These are phyloP conservation scores for Phylloscopus trochilus DNA, from an alignment of 2,113 vertebrate species.

Conservation along the genomic window DNA sequence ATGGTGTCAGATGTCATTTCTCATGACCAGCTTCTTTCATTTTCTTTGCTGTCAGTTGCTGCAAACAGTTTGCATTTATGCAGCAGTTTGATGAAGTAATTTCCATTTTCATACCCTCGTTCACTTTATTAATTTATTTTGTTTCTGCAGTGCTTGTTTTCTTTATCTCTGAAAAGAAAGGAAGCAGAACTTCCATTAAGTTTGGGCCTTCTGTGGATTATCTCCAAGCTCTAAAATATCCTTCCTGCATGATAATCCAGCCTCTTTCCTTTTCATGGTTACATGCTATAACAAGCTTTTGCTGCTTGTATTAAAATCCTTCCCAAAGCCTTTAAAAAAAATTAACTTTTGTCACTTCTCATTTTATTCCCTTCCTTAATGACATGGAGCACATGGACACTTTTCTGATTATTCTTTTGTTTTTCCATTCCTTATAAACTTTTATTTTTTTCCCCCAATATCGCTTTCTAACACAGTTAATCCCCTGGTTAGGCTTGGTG, in stretches of 20 bases:
- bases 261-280: not conserved
- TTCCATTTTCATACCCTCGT: not conserved
- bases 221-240: not conserved
- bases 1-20: not conserved
- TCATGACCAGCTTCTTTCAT: not conserved
- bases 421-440: not conserved
- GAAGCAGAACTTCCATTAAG: not conserved
- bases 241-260: not conserved
- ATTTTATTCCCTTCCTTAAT: not conserved
- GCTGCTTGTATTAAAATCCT: not conserved
- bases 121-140: not conserved
- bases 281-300: not conserved
- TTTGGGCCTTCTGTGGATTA: not conserved
- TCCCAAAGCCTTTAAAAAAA: not conserved
- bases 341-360: not conserved
- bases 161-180: not conserved
- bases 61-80: not conserved
- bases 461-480: not conserved
- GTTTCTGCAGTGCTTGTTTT: not conserved
- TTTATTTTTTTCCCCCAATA: rapidly evolving
- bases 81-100: not conserved
- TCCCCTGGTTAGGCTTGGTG: not conserved
- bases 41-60: not conserved
- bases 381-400: rapidly evolving
- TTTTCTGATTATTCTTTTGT: not conserved